Base-by-base conservation (phyloP, 2,797 vertebrate genomes). In the Crocidura indochinensis region DNA sequence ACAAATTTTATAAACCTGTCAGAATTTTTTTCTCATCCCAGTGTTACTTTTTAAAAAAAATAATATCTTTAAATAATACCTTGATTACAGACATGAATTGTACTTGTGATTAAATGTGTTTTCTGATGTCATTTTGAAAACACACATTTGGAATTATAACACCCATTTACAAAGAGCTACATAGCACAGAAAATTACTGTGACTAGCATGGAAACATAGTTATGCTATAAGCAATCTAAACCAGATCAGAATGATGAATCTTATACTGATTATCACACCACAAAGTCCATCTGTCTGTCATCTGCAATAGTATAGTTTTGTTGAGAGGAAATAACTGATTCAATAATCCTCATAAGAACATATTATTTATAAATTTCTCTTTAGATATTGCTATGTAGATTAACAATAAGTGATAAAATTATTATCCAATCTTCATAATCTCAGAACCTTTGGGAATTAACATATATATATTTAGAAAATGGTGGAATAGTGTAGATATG, bases 51-150 rank as follows among this genome's bases (percentile, higher is more conserved):
- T 38, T 38, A n/a, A n/a, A n/a, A n/a, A n/a, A n/a, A n/a, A n/a
- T n/a, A n/a, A n/a, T n/a, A n/a, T 38, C 5, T 38, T 38, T 38
- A 38, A 38, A 38, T 38, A 38, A 5, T 38, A 38, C 38, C 38
- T 38, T 38, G 38, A 38, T 38, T 38, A 38, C 38, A 38, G 38
- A 38, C 38, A 38, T 38, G 38, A 38, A 38, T 38, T 38, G 38
- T 38, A 38, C 2, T 38, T 38, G 38, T 38, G 38, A 2, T 38
- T 38, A 38, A 38, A 64, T 11, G 65, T 29, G 8, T 69, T 86
- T 93, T 89, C 65, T 75, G 24, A 74, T 80, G 19, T 20, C 73
- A 26, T 81, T 17, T 14, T 44, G 74, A 77, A 73, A 92, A 75
- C 10, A 77, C 24, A 56, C 14, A 6, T 83, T 53, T 84, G 46